phyloP scores from a whole-genome alignment of 2,113 vertebrate species.

The Xenus cinereus region DNA sequence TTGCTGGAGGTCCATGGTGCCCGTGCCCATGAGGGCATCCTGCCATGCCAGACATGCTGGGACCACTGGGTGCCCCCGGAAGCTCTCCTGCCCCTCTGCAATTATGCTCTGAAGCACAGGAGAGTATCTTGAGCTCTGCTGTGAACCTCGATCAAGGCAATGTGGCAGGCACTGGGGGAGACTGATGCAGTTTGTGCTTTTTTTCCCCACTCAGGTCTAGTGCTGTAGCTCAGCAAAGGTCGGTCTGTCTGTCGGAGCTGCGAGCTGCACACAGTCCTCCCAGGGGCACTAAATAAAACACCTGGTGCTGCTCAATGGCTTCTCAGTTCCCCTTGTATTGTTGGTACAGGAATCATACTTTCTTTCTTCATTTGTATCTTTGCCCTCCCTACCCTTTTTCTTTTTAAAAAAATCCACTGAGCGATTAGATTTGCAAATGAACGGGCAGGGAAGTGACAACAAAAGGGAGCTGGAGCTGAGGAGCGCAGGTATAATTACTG shows the following conservation, averaged over 20 bases:
- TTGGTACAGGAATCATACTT: neutral
- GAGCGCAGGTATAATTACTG: constrained; percentile 80
- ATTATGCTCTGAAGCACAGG: neutral
- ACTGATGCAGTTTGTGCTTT: neutral
- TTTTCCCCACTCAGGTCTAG: neutral
- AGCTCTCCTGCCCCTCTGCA: neutral
- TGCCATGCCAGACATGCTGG: neutral
- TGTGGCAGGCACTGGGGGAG: neutral
- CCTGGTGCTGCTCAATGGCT: neutral
- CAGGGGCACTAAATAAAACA: neutral
- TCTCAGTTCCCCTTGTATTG: neutral
- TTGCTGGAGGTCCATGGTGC: neutral
- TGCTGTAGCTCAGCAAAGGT: neutral
- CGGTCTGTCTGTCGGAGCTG: neutral
- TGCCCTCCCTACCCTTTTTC: constrained; percentile 50
- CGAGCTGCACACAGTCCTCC: neutral
- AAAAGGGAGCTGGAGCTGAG: constrained; percentile 72
- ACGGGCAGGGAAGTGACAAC: constrained; percentile 76
- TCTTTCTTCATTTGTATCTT: constrained; percentile 38
- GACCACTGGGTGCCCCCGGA: neutral
- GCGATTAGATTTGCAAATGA: constrained; percentile 82
- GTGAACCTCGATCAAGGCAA: neutral
- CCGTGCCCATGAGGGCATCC: neutral
- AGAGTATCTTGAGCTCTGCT: neutral
- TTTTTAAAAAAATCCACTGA: constrained; percentile 59